Base-by-base conservation (phyloP, 1,140 invertebrate species). In the Chrysomallon squamiferum region DNA sequence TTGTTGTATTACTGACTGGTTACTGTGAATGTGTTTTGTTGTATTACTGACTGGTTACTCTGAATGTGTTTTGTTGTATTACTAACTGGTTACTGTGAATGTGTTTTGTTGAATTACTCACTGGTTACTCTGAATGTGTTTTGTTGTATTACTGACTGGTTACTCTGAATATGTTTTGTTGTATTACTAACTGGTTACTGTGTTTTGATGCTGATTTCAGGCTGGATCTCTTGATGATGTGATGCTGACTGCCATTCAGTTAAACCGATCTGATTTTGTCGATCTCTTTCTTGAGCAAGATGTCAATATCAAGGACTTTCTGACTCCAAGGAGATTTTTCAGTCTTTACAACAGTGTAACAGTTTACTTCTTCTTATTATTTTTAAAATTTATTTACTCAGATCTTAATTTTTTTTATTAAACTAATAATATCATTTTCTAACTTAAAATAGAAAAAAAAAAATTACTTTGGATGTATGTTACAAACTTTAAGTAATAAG, bases 221-320 rank as follows among this genome's bases (percentile, higher is more conserved):
- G 73, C 73, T 18, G 76, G 73, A 0, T 65, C 66, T 13, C 74
- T 87, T 18, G 82, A 86, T 68, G 83, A 87, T n/a, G 71, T 86
- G 3, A 85, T 87, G 85, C 79, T 83, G 35, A 78, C 78, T 27
- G 86, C 86, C 54, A 73, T 88, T 5, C 71, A 86, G 33, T 69
- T 83, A 7, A 83, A 87, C 64, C 78, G 83, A 22, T 77, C 83
- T 11, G 78, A 85, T 30, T 88, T 87, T 75, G 84, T 87, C 1
- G 81, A 85, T 65, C 74, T 88, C 2, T 82, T 87, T 54, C 57
- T 87, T 18, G 81, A 87, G 43, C 81, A 87, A 71, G 86, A 85
- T 13, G 78, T 88, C 33, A 84, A 77, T 58, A 76, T 87, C 33
- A 78, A 79, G 58, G 81, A 86, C 45, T 87, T 87, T 66, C 72